These are phyloP conservation scores for Mycogona germanica DNA, from an alignment of 2,888 invertebrate genomes.

Conservation along the genomic window DNA sequence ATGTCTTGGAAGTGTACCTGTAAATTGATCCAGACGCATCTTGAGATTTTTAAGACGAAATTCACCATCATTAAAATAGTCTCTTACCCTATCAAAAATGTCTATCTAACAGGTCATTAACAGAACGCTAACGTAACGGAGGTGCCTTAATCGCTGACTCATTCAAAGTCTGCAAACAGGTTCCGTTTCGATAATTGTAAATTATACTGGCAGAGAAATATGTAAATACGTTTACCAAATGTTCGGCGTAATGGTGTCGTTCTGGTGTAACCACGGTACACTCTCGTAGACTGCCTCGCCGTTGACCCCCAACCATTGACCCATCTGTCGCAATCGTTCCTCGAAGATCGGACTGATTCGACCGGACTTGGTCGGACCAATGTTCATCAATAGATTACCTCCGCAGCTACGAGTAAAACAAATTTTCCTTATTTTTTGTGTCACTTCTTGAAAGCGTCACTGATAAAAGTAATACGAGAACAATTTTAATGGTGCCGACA, in stretches of 20 bases:
- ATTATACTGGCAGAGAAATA: too few species aligned
- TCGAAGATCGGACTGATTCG: conserved; percentile 73
- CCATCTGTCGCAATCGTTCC: conserved; percentile 64
- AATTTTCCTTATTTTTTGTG: not conserved
- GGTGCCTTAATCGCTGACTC: too few species aligned
- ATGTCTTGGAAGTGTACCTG: conserved; percentile 8
- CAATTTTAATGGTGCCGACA: not conserved
- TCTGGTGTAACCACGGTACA: conserved; percentile 66
- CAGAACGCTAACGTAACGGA: too few species aligned
- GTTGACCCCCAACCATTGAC: conserved; percentile 68
- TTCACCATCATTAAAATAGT: too few species aligned
- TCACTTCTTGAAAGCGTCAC: not conserved
- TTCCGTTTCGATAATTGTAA: too few species aligned
- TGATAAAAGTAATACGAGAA: not conserved
- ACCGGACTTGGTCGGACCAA: conserved; percentile 83
- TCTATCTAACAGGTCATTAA: too few species aligned
- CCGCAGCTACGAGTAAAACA: conserved; percentile 16
- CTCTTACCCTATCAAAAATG: too few species aligned
- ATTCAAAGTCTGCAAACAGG: too few species aligned
- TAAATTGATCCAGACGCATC: not conserved
- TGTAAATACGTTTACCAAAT: conserved; percentile 49
- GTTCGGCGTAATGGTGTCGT: conserved; percentile 53
- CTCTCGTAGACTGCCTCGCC: conserved; percentile 75
- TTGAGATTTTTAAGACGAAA: not conserved
- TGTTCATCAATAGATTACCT: conserved; percentile 70